phyloP scores from a whole-genome alignment of 92 coral and sea anemone species.

The Hydrozoanthus gracilis region DNA sequence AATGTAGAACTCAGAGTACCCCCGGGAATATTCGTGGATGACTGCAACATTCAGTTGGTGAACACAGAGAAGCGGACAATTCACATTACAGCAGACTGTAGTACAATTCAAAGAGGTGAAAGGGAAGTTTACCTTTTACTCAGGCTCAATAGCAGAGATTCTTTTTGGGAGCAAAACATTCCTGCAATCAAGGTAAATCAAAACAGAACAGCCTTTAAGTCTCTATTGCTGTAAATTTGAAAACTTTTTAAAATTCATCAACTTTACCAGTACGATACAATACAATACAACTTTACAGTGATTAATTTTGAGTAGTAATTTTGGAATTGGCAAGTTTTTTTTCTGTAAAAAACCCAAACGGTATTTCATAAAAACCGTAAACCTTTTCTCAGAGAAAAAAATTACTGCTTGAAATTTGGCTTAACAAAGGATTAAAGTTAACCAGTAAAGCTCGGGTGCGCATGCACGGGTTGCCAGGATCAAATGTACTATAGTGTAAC shows the following conservation, averaged over 20 bases:
- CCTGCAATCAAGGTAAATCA: constrained; percentile 32
- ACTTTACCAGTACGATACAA: neutral
- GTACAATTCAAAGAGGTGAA: constrained; percentile 12
- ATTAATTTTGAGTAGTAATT: neutral
- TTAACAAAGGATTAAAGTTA: no score
- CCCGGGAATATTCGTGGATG: constrained; percentile 26
- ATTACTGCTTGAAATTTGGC: no score
- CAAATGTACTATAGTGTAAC: no score
- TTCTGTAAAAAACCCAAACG: no score
- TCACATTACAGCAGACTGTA: constrained; percentile 29
- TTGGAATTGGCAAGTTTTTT: no score
- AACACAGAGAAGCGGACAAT: constrained; percentile 28
- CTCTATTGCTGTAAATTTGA: neutral
- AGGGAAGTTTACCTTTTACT: constrained; percentile 9
- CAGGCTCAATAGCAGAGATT: constrained; percentile 9
- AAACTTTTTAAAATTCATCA: neutral
- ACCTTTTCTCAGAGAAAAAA: no score
- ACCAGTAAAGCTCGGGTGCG: no score
- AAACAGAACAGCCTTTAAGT: neutral
- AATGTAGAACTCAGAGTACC: constrained; percentile 30
- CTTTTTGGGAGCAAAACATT: constrained; percentile 21
- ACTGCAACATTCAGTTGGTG: constrained; percentile 31
- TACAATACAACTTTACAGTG: neutral
- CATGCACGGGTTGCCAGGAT: no score
- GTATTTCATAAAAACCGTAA: no score